Conservation (phyloP, 2,888 invertebrate genomes). For the Mycalesis mineus region DNA sequence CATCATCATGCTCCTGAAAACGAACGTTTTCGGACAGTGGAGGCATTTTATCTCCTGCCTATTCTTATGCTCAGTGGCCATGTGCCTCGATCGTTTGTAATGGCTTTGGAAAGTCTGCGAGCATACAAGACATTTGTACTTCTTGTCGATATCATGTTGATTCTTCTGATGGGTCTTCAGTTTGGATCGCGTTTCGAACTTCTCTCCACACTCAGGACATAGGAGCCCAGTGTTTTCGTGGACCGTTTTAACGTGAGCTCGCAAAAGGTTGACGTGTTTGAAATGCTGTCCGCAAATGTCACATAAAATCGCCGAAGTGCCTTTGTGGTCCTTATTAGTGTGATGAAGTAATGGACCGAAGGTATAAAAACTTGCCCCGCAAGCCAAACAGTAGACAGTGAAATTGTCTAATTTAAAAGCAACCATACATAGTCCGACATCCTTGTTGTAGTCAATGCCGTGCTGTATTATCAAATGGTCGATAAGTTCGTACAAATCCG, state of each 20-base stretch:
- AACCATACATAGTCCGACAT: conserved; percentile 62
- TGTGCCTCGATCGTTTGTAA: conserved; percentile 61
- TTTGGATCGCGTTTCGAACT: conserved; percentile 70
- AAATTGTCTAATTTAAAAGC: conserved; percentile 64
- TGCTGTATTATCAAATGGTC: conserved; percentile 60
- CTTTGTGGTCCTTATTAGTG: conserved; percentile 69
- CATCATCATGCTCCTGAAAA: conserved; percentile 71
- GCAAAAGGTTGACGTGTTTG: conserved; percentile 53
- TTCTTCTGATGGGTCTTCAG: conserved; percentile 69
- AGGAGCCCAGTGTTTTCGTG: conserved; percentile 58
- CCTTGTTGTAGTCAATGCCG: conserved; percentile 55
- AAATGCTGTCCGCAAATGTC: conserved; percentile 68
- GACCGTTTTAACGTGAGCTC: conserved; percentile 55
- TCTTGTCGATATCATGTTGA: conserved; percentile 65
- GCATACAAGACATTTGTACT: conserved; percentile 72
- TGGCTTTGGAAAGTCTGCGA: conserved; percentile 59
- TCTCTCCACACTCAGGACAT: conserved; percentile 66
- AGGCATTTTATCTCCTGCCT: conserved; percentile 62
- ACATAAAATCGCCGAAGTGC: conserved; percentile 60
- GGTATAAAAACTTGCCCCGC: conserved; percentile 59
- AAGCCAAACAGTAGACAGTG: conserved; percentile 54
- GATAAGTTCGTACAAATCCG: conserved; percentile 57
- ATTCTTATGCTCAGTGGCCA: conserved; percentile 64
- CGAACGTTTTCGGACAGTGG: conserved; percentile 67
- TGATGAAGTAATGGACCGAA: conserved; percentile 65